Evolutionary conservation across 2,888 invertebrate genomes (phyloP), one percentile per base, ranked within the genome.

Genomic region (Hypselothyrea guttata): DNA sequence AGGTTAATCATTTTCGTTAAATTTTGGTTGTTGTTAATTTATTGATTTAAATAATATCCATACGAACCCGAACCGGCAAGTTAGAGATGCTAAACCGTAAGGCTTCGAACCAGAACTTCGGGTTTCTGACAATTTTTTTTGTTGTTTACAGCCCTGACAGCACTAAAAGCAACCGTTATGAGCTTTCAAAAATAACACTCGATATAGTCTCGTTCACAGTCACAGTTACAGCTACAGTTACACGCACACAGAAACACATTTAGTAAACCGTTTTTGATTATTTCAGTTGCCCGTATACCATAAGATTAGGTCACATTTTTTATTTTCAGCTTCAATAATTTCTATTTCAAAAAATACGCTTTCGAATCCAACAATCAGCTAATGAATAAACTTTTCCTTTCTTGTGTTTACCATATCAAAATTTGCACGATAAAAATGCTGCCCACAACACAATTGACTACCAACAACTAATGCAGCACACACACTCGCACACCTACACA

Each of bases 371-470:
- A n/a, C n/a, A n/a, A n/a, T n/a, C n/a, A n/a, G n/a, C n/a, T 44
- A 63, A 40, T 41, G 15, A 63, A 68, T 62, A 59, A 69, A 56
- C 47, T 61, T 70, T 35, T 47, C 44, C 62, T 63, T 58, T 64
- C 9, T 73, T 66, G 81, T 40, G 59, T 61, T 73, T 56, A 68
- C 57, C 16, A 69, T 31, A 54, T 76, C 84, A 41, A 84, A 83
- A 83, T 76, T 84, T 84, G 84, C 84, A 71, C 63, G 72, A n/a
- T 38, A 16, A n/a, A 7, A 22, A 22, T 5, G 37, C 38, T 18
- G 38, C 38, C 38, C n/a, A 38, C 38, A 9, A 16, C 38, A 38
- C 9, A 18, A n/a, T 18, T n/a, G 11, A 38, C n/a, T 16, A 16
- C 38, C n/a, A 38, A 38, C 38, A 37, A 18, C 57, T 48, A 28